Evolutionary conservation across 2,113 vertebrate genomes (phyloP), one percentile per base, ranked within the genome.

Genomic region (Datnioides undecimradiatus): DNA sequence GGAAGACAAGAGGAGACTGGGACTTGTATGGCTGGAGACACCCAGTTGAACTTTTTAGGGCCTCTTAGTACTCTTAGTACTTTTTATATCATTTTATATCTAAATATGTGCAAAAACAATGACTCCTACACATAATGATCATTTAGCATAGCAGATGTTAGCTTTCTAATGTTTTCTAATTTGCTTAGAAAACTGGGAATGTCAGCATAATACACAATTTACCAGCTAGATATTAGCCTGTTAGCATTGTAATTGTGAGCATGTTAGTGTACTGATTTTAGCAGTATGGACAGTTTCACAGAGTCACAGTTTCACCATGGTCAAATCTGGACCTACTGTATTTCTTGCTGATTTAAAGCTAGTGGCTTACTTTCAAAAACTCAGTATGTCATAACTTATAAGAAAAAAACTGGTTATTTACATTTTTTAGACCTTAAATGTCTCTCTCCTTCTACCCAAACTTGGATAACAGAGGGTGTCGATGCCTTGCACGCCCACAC

Each of bases 331-430:
- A 71, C 64, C 43, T 46, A 5, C 54, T 25, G n/a, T n/a, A n/a
- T n/a, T n/a, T n/a, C 68, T 23, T 59, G 48, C 43, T 33, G 43
- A 68, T 55, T 25, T 12, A 76, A 59, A 51, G n/a, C 25, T 41
- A 9, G 59, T 21, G 14, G 36, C 31, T 45, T 48, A 6, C 73
- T 82, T 62, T 33, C 10, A 43, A 52, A 29, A 67, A 57, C 27
- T 81, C 10, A 63, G 40, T 40, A 55, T 33, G 67, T 58, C 64
- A 41, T 21, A 36, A 43, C 38, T 60, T 23, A 43, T 25, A 54
- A 73, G 55, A 8, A 62, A 41, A 73, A 77, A 62, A 21, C n/a
- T n/a, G n/a, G 73, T 80, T 84, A 79, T 82, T 86, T 80, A 40
- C 11, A 63, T 41, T 69, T 49, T 73, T 83, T 68, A 64, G 34